A percentile compares a stretch with the other conserved stretches of the same genome.
Evolutionary conservation across 2,113 vertebrate species (phyloP).

Genomic region (Caloenas nicobarica): DNA sequence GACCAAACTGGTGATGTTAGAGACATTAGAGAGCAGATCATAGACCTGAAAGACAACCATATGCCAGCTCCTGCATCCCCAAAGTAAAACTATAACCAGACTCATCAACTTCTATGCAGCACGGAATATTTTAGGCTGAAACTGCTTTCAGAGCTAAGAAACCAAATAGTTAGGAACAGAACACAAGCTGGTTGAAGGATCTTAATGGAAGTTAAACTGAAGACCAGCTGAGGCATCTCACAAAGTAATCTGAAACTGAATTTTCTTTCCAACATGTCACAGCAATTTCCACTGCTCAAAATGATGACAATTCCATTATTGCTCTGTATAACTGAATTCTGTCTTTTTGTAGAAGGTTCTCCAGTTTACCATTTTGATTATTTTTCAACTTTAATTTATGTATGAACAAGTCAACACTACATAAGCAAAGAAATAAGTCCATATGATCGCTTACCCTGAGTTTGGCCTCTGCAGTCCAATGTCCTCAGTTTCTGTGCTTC

Average conservation of each 20-base stretch:
- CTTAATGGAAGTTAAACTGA: background rate
- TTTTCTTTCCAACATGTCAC: fast-evolving
- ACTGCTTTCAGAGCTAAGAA: background rate
- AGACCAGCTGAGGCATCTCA: background rate
- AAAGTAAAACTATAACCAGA: background rate
- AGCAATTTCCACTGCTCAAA: background rate
- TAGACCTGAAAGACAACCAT: background rate
- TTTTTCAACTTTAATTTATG: background rate
- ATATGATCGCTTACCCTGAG: slow-evolving; percentile 81
- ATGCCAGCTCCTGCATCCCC: background rate
- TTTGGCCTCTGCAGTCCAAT: slow-evolving; percentile 89
- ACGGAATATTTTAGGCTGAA: background rate
- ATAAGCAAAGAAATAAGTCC: background rate
- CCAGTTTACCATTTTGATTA: background rate
- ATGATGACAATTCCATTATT: background rate
- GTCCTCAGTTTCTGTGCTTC: slow-evolving; percentile 74
- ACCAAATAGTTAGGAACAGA: background rate
- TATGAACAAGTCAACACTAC: background rate
- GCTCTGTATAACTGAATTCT: background rate
- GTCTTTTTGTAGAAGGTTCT: background rate
- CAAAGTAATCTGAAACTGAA: background rate
- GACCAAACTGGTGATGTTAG: background rate
- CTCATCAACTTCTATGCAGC: background rate
- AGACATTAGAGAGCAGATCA: background rate
- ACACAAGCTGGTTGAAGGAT: background rate